Evolutionary conservation across 2,888 invertebrate species (phyloP).

Genomic region (Apocheima hispidaria): DNA sequence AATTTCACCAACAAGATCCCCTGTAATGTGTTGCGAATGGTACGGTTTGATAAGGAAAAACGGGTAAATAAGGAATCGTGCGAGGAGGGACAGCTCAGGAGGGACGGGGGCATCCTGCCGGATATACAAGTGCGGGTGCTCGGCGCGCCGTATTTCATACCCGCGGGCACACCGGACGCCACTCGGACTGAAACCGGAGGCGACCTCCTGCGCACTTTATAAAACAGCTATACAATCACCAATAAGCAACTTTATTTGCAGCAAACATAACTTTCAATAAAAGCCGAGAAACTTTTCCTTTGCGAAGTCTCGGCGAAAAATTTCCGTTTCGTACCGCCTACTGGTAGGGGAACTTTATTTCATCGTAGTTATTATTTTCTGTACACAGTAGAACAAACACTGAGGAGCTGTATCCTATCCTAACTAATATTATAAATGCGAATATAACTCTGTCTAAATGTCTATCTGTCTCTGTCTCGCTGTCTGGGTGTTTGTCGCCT

Average conservation of each 20-base stretch:
- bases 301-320: constrained; percentile 21
- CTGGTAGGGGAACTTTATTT: constrained; percentile 22
- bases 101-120: constrained; percentile 62
- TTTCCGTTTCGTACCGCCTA: constrained; percentile 23
- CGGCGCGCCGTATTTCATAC: constrained; percentile 59
- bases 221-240: constrained; percentile 56
- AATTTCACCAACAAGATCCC: constrained; percentile 72
- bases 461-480: no score
- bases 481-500: no score
- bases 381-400: not conserved
- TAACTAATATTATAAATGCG: no score
- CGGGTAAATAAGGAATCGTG: constrained; percentile 80
- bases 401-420: no score
- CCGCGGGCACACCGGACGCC: constrained; percentile 43
- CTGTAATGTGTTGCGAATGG: constrained; percentile 80
- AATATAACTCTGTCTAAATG: no score
- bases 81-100: constrained; percentile 69
- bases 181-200: constrained; percentile 29
- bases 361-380: constrained; percentile 19
- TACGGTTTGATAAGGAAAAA: constrained; percentile 81
- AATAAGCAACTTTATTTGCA: constrained; percentile 48
- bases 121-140: constrained; percentile 64
- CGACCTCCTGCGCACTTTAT: constrained; percentile 56
- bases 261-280: constrained; percentile 49
- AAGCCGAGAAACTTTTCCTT: constrained; percentile 40